phyloP scores from a whole-genome alignment of 2,797 vertebrate species.

The Simalia tracyae region DNA sequence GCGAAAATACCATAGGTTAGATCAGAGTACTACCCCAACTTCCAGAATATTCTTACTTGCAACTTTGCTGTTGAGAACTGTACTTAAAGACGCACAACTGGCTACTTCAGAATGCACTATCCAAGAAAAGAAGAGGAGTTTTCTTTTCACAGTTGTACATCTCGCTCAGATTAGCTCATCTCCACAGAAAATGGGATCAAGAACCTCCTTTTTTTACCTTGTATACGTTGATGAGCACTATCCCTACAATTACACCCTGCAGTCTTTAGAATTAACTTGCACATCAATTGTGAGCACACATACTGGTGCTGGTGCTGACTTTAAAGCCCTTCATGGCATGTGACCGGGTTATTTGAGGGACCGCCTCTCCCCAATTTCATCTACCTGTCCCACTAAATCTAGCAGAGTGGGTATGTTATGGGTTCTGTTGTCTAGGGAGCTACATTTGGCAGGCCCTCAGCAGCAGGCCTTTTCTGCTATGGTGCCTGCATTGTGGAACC shows the following conservation, averaged over 20 bases:
- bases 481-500: too few relatives aligned
- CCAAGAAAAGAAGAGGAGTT: background rate
- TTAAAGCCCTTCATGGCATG: too few relatives aligned
- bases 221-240: background rate
- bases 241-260: background rate
- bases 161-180: background rate
- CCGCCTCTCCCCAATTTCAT: too few relatives aligned
- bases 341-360: too few relatives aligned
- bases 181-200: background rate
- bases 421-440: too few relatives aligned
- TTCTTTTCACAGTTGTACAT: background rate
- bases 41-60: background rate
- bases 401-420: too few relatives aligned
- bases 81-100: background rate
- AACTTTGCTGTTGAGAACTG: background rate
- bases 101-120: background rate
- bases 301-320: too few relatives aligned
- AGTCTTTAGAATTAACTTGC: background rate
- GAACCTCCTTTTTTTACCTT: background rate
- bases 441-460: too few relatives aligned
- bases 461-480: too few relatives aligned
- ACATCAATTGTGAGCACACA: background rate
- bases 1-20: background rate
- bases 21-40: background rate
- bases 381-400: too few relatives aligned